Base-by-base conservation (phyloP, 2,113 vertebrate species). In the Rhinolophus ferrumequinum region DNA sequence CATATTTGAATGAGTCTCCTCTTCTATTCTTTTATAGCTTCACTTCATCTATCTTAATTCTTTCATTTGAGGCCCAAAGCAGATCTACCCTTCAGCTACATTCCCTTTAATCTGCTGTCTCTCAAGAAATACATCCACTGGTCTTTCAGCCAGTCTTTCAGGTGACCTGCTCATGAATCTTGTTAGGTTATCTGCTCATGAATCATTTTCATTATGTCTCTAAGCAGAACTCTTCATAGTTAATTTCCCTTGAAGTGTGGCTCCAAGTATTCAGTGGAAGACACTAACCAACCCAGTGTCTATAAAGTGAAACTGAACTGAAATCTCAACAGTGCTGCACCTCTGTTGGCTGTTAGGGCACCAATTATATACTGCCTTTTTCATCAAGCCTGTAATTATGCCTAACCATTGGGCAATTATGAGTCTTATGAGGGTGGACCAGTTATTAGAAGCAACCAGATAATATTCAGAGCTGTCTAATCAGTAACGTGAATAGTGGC, bases 381-480 rank as follows among this genome's bases (percentile, higher is more conserved):
- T 33, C 14, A 76, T 13, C 11, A 28, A 54, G 14, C 4, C 12
- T 60, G 58, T 58, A 33, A 69, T 50, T 18, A 84, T 76, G 11
- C 50, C 66, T 77, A 33, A 66, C 8, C 33, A 88, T 41, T 47
- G 35, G 41, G 28, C 26, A 80, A 16, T 8, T 76, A 8, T 69
- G 80, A 30, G 24, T 79, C 10, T 64, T 81, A 41, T 26, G 50
- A 26, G 11, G 47, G 26, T 44, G 16, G 4, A 33, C 69, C 13
- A 22, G 24, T 86, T 83, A 50, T 75, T 56, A 80, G 56, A 54
- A 94, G 18, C 30, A 87, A 70, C 22, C 44, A 90, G 64, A 54
- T 54, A 50, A 50, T 72, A 14, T 64, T 77, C 62, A 44, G 33
- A 64, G 72, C 15, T 52, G 26, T 64, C 22, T 69, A 66, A 58